Evolutionary conservation across 1,140 invertebrate species (phyloP).

Genomic region (honey bee (Apis mellifera)): DNA sequence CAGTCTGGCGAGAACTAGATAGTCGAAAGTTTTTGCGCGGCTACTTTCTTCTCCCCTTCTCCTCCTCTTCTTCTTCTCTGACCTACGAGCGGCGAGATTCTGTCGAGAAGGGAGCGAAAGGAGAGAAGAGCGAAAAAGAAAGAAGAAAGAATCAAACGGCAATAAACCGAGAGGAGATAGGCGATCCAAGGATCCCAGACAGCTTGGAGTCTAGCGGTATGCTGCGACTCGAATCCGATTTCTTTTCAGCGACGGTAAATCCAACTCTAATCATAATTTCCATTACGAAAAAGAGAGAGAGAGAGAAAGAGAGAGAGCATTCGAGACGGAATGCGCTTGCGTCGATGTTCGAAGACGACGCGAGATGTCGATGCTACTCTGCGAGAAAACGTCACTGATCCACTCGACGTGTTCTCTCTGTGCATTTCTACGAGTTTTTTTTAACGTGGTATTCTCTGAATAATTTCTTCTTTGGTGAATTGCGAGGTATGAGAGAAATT

Average conservation of each 20-base stretch:
- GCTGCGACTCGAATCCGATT: slow-evolving; percentile 52
- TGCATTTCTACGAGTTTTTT: background rate
- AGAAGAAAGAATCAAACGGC: slow-evolving; percentile 61
- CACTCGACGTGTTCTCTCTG: background rate
- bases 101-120: slow-evolving; percentile 57
- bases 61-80: slow-evolving; percentile 30
- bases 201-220: slow-evolving; percentile 78
- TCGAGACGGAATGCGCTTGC: background rate
- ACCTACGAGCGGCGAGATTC: slow-evolving; percentile 59
- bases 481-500: background rate
- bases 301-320: too few species aligned
- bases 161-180: slow-evolving; percentile 72
- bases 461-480: background rate
- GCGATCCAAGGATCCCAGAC: slow-evolving; percentile 74
- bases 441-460: background rate
- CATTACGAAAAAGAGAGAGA: background rate
- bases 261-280: slow-evolving; percentile 30
- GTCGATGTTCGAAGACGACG: background rate
- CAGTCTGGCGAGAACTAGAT: slow-evolving; percentile 65
- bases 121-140: slow-evolving; percentile 2
- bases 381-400: background rate
- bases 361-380: slow-evolving; percentile 11
- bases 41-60: slow-evolving; percentile 47
- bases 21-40: slow-evolving; percentile 68
- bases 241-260: slow-evolving; percentile 48